phyloP scores from a whole-genome alignment of 64 coral and sea anemone genomes.

The Astreopora myriophthalma region DNA sequence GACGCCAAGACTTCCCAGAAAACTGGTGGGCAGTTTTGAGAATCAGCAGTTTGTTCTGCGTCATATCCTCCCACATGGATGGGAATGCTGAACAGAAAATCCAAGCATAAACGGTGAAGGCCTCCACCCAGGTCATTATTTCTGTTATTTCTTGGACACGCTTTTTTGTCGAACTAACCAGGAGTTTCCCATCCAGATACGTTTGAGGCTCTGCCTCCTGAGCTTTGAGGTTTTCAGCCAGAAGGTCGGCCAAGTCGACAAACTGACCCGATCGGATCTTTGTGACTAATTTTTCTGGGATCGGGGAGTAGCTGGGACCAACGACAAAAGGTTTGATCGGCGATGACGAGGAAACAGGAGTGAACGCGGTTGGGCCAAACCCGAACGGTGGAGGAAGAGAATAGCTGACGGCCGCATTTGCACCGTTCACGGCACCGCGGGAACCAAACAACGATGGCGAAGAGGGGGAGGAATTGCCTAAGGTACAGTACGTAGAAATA shows the following conservation, averaged over 20 bases:
- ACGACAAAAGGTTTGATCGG: not conserved
- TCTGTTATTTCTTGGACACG: not conserved
- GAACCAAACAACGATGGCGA: not conserved
- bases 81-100: not conserved
- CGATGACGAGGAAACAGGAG: not conserved
- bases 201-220: not conserved
- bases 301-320: not conserved
- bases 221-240: not conserved
- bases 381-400: not conserved
- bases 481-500: too few species aligned
- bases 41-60: not conserved
- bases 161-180: not conserved
- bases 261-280: not conserved
- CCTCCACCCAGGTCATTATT: constrained; percentile 6
- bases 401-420: not conserved
- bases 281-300: not conserved
- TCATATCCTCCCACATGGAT: not conserved
- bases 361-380: not conserved
- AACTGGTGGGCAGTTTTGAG: not conserved
- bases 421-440: not conserved
- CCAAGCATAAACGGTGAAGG: not conserved
- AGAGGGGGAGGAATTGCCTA: too few species aligned
- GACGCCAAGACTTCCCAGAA: not conserved
- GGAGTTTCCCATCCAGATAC: not conserved
- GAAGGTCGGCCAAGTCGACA: not conserved